phyloP scores from a whole-genome alignment of 1,140 invertebrate genomes.

The Ips typographus region DNA sequence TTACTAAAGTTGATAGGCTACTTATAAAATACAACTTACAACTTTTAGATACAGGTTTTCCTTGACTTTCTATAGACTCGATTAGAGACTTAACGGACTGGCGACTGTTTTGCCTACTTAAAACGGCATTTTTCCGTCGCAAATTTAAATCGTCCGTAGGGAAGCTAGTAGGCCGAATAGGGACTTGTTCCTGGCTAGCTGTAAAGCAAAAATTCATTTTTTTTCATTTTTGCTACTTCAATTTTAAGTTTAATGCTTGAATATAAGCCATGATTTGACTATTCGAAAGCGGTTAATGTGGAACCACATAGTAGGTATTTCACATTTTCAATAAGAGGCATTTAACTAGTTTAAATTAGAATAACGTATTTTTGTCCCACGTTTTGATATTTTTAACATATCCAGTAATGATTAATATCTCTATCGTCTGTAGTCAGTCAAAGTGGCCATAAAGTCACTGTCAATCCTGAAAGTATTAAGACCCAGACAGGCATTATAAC shows the following conservation, averaged over 20 bases:
- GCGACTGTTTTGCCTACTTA: conserved; percentile 72
- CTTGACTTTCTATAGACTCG: conserved; percentile 82
- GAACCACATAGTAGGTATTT: not conserved
- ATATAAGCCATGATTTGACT: too few species aligned
- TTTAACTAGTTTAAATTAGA: too few species aligned
- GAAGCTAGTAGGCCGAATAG: conserved; percentile 45
- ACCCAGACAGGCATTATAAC: too few species aligned
- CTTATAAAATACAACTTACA: conserved; percentile 49
- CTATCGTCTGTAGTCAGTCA: too few species aligned
- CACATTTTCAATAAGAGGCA: not conserved
- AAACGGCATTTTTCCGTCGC: conserved; percentile 59
- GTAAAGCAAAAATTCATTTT: conserved; percentile 22
- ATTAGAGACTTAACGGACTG: conserved; percentile 87
- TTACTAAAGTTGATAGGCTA: not conserved
- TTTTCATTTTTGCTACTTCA: not conserved
- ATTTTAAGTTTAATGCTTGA: too few species aligned
- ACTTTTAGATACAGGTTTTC: conserved; percentile 80
- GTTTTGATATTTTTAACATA: too few species aligned
- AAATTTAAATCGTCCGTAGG: conserved; percentile 57
- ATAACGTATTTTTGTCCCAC: too few species aligned
- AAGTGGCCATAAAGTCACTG: too few species aligned
- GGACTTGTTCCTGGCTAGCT: conserved; percentile 37
- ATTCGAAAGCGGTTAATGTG: not conserved
- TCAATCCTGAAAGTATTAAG: too few species aligned
- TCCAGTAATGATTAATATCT: too few species aligned